Evolutionary conservation across 2,797 vertebrate species (phyloP), one percentile per base, ranked within the genome.

Genomic region (Mormyrus proboscirostris): DNA sequence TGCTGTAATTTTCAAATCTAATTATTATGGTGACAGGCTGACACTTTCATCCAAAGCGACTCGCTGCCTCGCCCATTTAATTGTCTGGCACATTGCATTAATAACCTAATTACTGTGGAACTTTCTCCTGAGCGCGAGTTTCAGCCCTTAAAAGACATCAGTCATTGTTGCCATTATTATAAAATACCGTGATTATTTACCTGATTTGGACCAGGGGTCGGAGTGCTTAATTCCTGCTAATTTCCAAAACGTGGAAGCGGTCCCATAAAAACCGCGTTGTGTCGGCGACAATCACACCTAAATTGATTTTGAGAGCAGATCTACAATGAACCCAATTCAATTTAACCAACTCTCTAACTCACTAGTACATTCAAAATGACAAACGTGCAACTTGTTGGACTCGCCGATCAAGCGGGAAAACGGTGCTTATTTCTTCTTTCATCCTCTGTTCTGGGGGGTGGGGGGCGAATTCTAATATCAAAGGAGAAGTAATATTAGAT

Each of bases 41-140:
- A 85, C 83, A 85, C 83, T 83, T 83, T 85, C 44, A 85, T 85
- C 44, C 83, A 50, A 85, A 51, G 83, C 83, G n/a, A 53, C n/a
- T 51, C n/a, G 49, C 83, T 25, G 49, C 25, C 49, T 85, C 83
- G 22, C 83, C 83, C 47, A 85, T 85, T 85, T 85, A 85, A 85
- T 51, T 85, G 49, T 51, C 44, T 85, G 22, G 47, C 44, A 50
- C 22, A 33, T 59, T 57, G 86, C 53, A 87, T 59, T 41, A 87
- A 87, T 87, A 59, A 87, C 49, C 86, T 44, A 87, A 59, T 87
- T 87, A 87, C 51, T 59, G 53, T 57, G 50, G 86, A 87, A 57
- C 29, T 57, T 87, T 41, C 16, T 87, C 55, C 55, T n/a, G 5
- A 41, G 38, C 29, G 53, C 55, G 29, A 33, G 51, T 59, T 57